Conservation (phyloP, 2,888 invertebrate genomes). For the Nymphalis c-album region DNA sequence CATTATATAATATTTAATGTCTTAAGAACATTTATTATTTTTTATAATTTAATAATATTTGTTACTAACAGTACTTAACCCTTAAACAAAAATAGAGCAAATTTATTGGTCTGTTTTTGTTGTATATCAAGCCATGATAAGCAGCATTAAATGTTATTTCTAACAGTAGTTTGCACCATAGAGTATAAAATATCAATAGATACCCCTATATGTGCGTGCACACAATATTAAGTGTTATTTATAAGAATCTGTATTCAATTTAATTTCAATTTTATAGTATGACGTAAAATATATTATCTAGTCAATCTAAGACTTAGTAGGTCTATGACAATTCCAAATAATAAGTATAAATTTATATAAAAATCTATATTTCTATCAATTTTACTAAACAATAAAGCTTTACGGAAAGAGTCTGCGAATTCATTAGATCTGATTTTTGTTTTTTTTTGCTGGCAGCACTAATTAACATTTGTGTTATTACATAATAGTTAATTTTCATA, state of each 20-base stretch:
- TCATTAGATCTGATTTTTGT: conserved; percentile 26
- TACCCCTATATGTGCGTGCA: neutral
- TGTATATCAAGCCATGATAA: neutral
- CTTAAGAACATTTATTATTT: no score
- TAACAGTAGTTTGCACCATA: neutral
- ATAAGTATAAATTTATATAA: conserved; percentile 9
- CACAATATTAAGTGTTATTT: neutral
- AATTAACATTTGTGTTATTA: no score
- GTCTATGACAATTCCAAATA: conserved; percentile 1
- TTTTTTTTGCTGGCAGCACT: neutral
- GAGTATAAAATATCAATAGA: conserved; percentile 6
- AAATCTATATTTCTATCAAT: conserved; percentile 24
- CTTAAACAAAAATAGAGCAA: no score
- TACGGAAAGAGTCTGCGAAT: conserved; percentile 23
- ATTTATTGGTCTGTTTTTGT: neutral
- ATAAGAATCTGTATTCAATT: conserved; percentile 1
- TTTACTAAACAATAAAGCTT: conserved; percentile 19
- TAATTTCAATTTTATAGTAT: neutral
- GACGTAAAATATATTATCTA: conserved; percentile 3
- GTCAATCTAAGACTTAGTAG: conserved; percentile 6
- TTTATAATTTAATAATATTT: no score
- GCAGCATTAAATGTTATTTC: neutral
- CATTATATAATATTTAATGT: no score
- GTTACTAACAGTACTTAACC: no score
- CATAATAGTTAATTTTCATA: no score